Percentiles rank a stretch among this genome's conserved stretches.
Evolutionary conservation across 2,113 vertebrate species (phyloP).

Genomic region (Channa maculata): DNA sequence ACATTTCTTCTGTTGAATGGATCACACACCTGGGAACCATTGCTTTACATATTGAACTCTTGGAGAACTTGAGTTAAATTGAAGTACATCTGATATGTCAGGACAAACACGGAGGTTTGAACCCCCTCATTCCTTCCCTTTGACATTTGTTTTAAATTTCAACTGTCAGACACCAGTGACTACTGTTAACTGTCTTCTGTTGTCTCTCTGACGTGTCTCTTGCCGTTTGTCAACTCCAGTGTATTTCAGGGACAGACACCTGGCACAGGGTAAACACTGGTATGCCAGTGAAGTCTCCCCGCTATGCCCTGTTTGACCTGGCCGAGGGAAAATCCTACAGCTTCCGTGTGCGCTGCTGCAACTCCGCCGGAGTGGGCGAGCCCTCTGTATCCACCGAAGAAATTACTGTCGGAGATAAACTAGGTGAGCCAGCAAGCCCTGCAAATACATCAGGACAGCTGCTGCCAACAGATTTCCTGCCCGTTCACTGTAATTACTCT

Average conservation of each 20-base stretch:
- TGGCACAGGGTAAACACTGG: slow-evolving; percentile 98
- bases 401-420: slow-evolving; percentile 90
- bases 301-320: slow-evolving; percentile 96
- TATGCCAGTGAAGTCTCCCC: slow-evolving; percentile 96
- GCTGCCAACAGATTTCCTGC: neutral
- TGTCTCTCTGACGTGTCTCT: slow-evolving; percentile 5
- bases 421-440: slow-evolving; percentile 84
- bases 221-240: slow-evolving; percentile 75
- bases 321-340: slow-evolving; percentile 92
- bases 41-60: too few relatives aligned
- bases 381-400: slow-evolving; percentile 88
- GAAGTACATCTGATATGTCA: too few relatives aligned
- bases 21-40: too few relatives aligned
- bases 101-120: too few relatives aligned
- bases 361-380: slow-evolving; percentile 93
- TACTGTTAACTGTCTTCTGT: neutral
- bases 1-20: too few relatives aligned
- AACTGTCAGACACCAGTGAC: neutral
- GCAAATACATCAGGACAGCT: neutral
- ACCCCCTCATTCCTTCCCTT: neutral
- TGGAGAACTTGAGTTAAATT: too few relatives aligned
- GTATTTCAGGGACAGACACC: slow-evolving; percentile 88
- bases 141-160: neutral
- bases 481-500: neutral
- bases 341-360: slow-evolving; percentile 97